These are phyloP conservation scores for Calliphora vicina DNA, from an alignment of 1,140 invertebrate species.

Conservation along the genomic window DNA sequence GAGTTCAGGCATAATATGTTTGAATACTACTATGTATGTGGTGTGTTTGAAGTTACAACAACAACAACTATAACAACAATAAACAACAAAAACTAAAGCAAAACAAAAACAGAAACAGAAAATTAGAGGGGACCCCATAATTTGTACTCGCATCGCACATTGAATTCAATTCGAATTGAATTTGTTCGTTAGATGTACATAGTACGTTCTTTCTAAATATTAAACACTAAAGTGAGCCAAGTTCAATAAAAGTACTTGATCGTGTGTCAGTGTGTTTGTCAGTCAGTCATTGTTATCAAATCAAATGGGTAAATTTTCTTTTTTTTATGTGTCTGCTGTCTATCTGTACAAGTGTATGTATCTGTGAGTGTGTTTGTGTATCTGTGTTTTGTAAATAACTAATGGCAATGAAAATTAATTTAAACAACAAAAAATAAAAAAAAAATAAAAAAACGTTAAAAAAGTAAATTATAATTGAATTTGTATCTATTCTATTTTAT, in stretches of 20 bases:
- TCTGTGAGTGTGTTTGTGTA: background rate
- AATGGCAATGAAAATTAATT: conserved; percentile 10
- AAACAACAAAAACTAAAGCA: background rate
- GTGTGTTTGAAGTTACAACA: background rate
- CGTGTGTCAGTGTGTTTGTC: background rate
- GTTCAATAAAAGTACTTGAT: background rate
- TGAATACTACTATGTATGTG: background rate
- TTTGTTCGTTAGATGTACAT: background rate
- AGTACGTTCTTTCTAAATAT: background rate
- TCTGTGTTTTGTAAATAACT: background rate
- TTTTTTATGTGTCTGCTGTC: background rate
- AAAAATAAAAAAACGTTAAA: background rate
- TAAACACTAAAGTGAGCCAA: background rate
- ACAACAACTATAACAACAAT: background rate
- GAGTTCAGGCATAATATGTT: no score
- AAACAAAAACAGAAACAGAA: background rate
- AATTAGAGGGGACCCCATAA: background rate
- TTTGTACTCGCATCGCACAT: background rate
- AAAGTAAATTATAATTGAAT: background rate
- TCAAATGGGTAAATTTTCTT: conserved; percentile 8
- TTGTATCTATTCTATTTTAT: background rate
- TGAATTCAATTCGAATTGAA: background rate
- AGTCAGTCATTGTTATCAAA: background rate
- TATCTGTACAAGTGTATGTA: background rate
- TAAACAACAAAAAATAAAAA: background rate